Evolutionary conservation across 2,113 vertebrate species (phyloP).

Genomic region (Rhinolophus sinicus): DNA sequence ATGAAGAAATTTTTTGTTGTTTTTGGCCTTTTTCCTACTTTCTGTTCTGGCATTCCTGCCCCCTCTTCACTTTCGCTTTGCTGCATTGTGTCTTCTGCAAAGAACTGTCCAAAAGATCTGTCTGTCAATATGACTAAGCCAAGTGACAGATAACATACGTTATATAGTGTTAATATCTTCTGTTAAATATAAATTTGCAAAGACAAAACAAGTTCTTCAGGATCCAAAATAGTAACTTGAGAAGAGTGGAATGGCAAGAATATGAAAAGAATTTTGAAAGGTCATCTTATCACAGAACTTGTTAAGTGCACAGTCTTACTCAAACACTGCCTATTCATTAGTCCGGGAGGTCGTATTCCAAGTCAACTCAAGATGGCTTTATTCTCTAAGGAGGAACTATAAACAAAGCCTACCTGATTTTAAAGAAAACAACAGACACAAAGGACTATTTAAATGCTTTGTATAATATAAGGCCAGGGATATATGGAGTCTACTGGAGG

Average conservation of each 20-base stretch:
- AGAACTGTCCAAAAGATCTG: not conserved
- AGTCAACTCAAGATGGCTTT: not conserved
- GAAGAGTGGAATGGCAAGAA: not conserved
- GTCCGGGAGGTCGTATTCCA: not conserved
- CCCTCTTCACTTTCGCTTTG: not conserved
- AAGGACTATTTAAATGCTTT: not conserved
- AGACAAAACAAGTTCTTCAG: not conserved
- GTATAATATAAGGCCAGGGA: not conserved
- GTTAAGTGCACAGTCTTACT: not conserved
- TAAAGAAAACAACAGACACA: not conserved
- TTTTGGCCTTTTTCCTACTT: not conserved
- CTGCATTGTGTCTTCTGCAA: not conserved
- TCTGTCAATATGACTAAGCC: not conserved
- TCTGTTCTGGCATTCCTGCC: not conserved
- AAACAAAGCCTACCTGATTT: not conserved
- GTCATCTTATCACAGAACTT: not conserved
- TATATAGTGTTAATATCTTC: not conserved
- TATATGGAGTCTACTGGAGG: not conserved
- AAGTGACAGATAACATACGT: not conserved
- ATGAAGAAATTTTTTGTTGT: not conserved
- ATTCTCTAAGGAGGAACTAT: not conserved
- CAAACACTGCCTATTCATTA: not conserved
- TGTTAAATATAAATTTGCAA: conserved; percentile 18
- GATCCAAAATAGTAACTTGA: not conserved
- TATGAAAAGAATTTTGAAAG: not conserved